These are phyloP conservation scores for Pangasius larnaudii DNA, from an alignment of 2,797 vertebrate genomes.

Conservation along the genomic window DNA sequence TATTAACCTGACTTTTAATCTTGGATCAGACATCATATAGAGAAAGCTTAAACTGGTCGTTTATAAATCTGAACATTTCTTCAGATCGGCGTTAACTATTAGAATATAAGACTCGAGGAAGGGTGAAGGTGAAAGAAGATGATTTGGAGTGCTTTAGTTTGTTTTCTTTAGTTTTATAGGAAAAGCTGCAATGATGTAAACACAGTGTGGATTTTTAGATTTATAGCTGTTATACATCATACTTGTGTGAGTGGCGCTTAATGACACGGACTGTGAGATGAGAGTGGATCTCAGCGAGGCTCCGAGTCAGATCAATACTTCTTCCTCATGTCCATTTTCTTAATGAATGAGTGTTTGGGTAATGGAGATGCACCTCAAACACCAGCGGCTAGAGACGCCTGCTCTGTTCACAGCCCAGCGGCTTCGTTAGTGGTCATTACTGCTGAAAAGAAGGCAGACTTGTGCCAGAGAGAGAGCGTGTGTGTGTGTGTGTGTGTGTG, in stretches of 20 bases:
- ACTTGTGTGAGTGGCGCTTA: background rate
- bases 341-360: conserved; percentile 5
- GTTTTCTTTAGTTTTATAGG: background rate
- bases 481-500: conserved; percentile 6
- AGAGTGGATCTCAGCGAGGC: background rate
- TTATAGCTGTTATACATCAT: background rate
- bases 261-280: background rate
- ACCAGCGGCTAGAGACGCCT: background rate
- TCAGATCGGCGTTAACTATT: background rate
- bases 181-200: background rate
- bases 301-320: background rate
- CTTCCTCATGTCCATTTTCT: background rate
- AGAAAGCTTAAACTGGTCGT: background rate
- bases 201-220: background rate
- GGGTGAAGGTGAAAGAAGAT: background rate
- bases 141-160: background rate
- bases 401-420: background rate
- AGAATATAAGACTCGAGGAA: background rate
- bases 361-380: background rate
- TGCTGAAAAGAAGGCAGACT: background rate
- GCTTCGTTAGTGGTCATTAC: background rate
- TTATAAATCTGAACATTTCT: background rate
- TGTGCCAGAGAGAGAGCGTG: background rate
- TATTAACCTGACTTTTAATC: background rate
- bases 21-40: background rate